Base-by-base conservation (phyloP, 2,113 vertebrate species). In the Notarius lentiginosus region DNA sequence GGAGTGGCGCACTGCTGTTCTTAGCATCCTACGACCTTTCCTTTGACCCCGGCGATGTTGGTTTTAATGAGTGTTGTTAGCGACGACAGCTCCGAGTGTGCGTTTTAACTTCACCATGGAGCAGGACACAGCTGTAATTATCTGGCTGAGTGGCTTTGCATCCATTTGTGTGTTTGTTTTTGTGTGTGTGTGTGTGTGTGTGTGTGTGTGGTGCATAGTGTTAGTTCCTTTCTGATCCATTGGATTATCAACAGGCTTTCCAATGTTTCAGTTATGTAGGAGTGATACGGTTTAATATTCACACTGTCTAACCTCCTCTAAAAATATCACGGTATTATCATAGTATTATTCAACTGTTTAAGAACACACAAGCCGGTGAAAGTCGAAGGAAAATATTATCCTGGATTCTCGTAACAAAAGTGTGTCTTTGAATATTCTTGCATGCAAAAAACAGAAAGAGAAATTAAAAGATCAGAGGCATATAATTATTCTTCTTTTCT, bases 21-120 rank as follows among this genome's bases (percentile, higher is more conserved):
- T 89, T 76, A 90, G 65, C 83, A 51, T 73, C 80, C 76, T n/a
- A 70, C 73, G 72, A 88, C 87, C 87, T 89, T 79, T 87, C 82
- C 87, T 87, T 55, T 87, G 79, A 89, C 87, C 87, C 84, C 66
- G 68, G 63, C 79, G 65, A 76, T 87, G 83, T 83, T 85, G 87
- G 85, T 87, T 89, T 87, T 90, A 90, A 90, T 89, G 88, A 90
- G 88, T 77, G 79, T 86, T 87, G 83, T 90, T 89, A 90, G 68
- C 79, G 55, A 70, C 79, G 49, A 72, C 82, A 51, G 81, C 81
- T 86, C 85, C 2, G 83, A 85, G 85, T 85, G 89, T 84, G 82
- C 89, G 87, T 87, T 90, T 85, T 85, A 89, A 70, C 79, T 63
- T 87, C 79, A 27, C 56, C 55, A 56, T 63, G 55, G 65, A 85